Evolutionary conservation across 2,888 invertebrate genomes (phyloP).

Genomic region (Morpho deidamia): DNA sequence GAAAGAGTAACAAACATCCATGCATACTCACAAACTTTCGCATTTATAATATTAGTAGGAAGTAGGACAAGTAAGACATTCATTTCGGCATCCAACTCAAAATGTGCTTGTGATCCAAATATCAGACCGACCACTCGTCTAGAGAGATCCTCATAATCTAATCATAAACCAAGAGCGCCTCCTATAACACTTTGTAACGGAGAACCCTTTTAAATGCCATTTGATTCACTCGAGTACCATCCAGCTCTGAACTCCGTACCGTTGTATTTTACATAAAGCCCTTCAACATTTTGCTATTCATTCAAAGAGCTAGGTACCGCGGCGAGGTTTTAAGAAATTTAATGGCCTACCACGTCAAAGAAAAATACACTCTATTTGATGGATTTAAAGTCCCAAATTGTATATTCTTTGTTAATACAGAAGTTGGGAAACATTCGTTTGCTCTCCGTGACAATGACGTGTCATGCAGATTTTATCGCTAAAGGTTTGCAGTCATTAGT

Average conservation of each 20-base stretch:
- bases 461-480: conserved; percentile 52
- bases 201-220: conserved; percentile 2
- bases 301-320: conserved; percentile 8
- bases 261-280: conserved; percentile 7
- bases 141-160: neutral
- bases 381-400: conserved; percentile 4
- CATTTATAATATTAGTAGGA: too few species aligned
- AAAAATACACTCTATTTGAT: neutral
- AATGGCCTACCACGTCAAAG: conserved; percentile 5
- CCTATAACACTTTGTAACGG: neutral
- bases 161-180: neutral
- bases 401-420: neutral
- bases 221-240: conserved; percentile 11
- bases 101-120: too few species aligned
- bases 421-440: conserved; percentile 31
- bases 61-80: too few species aligned
- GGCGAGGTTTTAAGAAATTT: conserved; percentile 10
- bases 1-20: too few species aligned
- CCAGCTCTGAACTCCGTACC: neutral
- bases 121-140: too few species aligned
- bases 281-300: conserved; percentile 14
- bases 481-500: conserved; percentile 47
- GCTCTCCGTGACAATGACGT: conserved; percentile 49
- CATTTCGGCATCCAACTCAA: too few species aligned
- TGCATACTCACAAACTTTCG: too few species aligned